Evolutionary conservation across 2,797 vertebrate genomes (phyloP).

Genomic region (Alcedo atthis): DNA sequence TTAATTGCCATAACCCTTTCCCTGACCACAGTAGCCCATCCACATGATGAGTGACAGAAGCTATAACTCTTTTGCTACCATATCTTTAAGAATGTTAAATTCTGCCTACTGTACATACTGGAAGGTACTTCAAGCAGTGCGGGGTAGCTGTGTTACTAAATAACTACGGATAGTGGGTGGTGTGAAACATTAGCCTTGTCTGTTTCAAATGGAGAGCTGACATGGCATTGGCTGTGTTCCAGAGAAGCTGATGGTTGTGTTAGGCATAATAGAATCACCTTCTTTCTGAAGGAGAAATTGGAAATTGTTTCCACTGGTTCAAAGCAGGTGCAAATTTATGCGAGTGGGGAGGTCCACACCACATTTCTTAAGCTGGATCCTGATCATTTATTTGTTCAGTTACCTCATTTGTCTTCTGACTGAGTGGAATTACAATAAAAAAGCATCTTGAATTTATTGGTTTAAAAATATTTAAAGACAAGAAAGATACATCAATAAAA

Average conservation of each 20-base stretch:
- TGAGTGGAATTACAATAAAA: not conserved
- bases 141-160: not conserved
- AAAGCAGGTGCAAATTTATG: not conserved
- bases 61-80: rapidly evolving
- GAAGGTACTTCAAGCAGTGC: not conserved
- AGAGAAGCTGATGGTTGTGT: not conserved
- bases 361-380: not conserved
- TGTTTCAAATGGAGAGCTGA: not conserved
- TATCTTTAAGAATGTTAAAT: not conserved
- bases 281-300: not conserved
- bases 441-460: not conserved
- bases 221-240: not conserved
- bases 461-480: not conserved
- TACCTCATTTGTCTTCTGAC: not conserved
- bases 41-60: not conserved
- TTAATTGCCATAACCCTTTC: not conserved
- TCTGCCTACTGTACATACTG: rapidly evolving
- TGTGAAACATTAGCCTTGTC: not conserved
- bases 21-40: not conserved
- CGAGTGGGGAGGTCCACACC: rapidly evolving
- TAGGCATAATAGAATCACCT: not conserved
- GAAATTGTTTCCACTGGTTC: not conserved
- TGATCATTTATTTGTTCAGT: not conserved
- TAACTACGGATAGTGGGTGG: rapidly evolving
- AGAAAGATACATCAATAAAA: too few species aligned